Conservation (phyloP, 2,113 vertebrate species). For the Ceyx cyanopectus region DNA sequence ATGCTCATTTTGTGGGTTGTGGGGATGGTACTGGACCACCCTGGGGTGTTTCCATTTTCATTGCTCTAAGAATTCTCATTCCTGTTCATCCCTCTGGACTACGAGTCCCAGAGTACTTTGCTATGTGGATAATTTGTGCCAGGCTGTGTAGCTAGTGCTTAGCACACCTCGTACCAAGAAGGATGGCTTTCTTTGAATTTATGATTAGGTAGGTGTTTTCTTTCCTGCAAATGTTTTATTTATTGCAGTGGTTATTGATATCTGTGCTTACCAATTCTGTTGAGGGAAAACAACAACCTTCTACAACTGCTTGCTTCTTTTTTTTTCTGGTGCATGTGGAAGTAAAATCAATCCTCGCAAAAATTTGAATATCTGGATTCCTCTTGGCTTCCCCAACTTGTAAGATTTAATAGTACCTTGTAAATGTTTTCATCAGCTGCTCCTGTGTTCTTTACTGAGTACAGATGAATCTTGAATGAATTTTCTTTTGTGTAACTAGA, state of each 20-base stretch:
- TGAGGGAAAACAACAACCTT: constrained; percentile 8
- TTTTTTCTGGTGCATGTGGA: neutral
- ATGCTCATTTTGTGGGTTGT: fast-evolving
- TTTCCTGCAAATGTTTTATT: constrained; percentile 38
- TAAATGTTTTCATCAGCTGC: constrained; percentile 39
- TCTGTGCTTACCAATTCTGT: neutral
- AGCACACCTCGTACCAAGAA: neutral
- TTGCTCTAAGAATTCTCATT: neutral
- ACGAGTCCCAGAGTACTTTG: neutral
- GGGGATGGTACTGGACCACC: neutral
- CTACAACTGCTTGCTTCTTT: neutral
- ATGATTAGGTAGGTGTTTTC: constrained; percentile 36
- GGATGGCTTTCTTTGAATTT: neutral
- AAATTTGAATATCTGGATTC: constrained; percentile 14
- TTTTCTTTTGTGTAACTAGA: neutral
- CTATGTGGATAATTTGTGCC: neutral
- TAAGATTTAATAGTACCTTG: constrained; percentile 33
- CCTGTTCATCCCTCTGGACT: neutral
- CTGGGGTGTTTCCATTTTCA: fast-evolving
- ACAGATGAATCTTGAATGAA: neutral
- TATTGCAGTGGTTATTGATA: constrained; percentile 33
- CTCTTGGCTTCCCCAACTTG: neutral
- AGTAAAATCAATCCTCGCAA: constrained; percentile 24
- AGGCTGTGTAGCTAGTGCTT: neutral
- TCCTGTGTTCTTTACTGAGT: constrained; percentile 20